Evolutionary conservation across 2,797 vertebrate species (phyloP).

Genomic region (Lepus townsendii): DNA sequence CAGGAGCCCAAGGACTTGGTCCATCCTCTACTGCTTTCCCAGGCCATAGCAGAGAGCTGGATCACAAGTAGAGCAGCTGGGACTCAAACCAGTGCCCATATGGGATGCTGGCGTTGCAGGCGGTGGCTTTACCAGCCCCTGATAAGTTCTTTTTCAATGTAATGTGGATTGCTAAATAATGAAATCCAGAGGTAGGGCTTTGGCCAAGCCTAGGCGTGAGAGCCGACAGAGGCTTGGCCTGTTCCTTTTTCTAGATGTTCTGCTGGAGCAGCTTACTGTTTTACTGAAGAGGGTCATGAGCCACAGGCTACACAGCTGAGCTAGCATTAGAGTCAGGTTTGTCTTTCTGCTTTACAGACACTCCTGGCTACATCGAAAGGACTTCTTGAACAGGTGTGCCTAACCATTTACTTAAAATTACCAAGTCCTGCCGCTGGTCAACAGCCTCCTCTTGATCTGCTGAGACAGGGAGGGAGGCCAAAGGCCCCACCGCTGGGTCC

Average conservation of each 20-base stretch:
- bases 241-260: background rate
- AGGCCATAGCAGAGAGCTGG: too few relatives aligned
- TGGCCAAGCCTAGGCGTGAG: background rate
- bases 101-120: too few relatives aligned
- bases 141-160: background rate
- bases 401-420: background rate
- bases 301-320: background rate
- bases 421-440: background rate
- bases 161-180: background rate
- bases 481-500: background rate
- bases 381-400: background rate
- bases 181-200: background rate
- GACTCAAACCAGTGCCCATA: too few relatives aligned
- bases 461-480: background rate
- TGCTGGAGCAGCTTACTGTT: background rate
- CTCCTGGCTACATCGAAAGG: background rate
- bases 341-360: background rate
- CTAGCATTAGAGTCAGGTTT: conserved; percentile 8
- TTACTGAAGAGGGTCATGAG: background rate
- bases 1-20: too few relatives aligned
- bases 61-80: too few relatives aligned
- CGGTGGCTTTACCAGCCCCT: too few relatives aligned
- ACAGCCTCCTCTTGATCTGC: background rate
- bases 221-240: background rate
- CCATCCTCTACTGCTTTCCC: too few relatives aligned